phyloP scores from a whole-genome alignment of 2,888 invertebrate genomes.

The Lithophane leautieri region DNA sequence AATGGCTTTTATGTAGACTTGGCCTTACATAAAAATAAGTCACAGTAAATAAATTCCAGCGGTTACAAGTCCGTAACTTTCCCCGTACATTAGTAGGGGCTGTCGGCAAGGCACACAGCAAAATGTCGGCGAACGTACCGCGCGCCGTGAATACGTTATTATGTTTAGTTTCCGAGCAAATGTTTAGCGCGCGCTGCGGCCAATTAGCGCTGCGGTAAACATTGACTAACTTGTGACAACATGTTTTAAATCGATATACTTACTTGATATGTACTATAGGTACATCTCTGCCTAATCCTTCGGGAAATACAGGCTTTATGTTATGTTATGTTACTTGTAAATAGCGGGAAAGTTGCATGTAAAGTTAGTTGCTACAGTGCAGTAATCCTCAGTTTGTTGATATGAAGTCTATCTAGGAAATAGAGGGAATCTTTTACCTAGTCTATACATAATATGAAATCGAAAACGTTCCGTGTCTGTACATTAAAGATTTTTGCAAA shows the following conservation, averaged over 20 bases:
- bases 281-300: too few relatives aligned
- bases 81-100: conserved; percentile 54
- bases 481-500: too few relatives aligned
- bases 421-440: too few relatives aligned
- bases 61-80: not conserved
- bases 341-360: not conserved
- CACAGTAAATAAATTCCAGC: conserved; percentile 12
- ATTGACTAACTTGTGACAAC: conserved; percentile 47
- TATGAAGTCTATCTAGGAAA: too few relatives aligned
- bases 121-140: conserved; percentile 68
- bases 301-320: too few relatives aligned
- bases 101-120: conserved; percentile 45
- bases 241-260: conserved; percentile 28
- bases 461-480: too few relatives aligned
- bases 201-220: conserved; percentile 69
- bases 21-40: not conserved
- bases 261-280: not conserved
- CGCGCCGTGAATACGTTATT: conserved; percentile 76
- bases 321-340: not conserved
- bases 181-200: conserved; percentile 75
- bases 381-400: too few relatives aligned
- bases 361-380: too few relatives aligned
- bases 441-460: too few relatives aligned
- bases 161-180: conserved; percentile 73
- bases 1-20: not conserved